Conservation (phyloP, 2,113 vertebrate species). For the Perca flavescens region DNA sequence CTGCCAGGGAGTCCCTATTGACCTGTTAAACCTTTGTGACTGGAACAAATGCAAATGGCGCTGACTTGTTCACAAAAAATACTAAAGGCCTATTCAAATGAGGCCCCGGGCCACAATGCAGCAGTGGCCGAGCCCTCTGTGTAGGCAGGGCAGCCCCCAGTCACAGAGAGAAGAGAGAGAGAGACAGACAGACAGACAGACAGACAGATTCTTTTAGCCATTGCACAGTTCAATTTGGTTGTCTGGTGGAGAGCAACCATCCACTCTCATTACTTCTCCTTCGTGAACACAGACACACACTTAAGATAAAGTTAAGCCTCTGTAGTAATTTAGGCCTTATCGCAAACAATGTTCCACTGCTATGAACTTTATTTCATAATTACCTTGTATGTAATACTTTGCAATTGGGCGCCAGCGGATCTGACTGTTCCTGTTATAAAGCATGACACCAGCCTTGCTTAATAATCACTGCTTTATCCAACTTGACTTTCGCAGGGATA, state of each 20-base stretch:
- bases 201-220: slow-evolving; percentile 71
- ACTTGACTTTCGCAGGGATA: slow-evolving; percentile 14
- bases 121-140: slow-evolving; percentile 82
- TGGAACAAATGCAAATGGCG: slow-evolving; percentile 97
- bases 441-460: slow-evolving; percentile 22
- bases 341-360: slow-evolving; percentile 32
- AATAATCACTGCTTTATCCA: slow-evolving; percentile 41
- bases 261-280: slow-evolving; percentile 63
- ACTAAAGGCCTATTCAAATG: slow-evolving; percentile 92
- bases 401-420: slow-evolving; percentile 44
- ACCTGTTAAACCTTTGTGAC: slow-evolving; percentile 97
- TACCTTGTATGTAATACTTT: slow-evolving; percentile 41
- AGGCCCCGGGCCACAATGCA: slow-evolving; percentile 89
- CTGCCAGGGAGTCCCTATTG: slow-evolving; percentile 90
- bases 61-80: slow-evolving; percentile 92
- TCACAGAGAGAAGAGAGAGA: slow-evolving; percentile 61
- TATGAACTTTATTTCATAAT: slow-evolving; percentile 64
- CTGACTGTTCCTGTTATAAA: slow-evolving; percentile 45
- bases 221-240: slow-evolving; percentile 66
- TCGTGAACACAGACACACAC: slow-evolving; percentile 43
- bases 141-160: slow-evolving; percentile 79
- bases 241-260: slow-evolving; percentile 64
- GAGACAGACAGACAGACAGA: slow-evolving; percentile 65
- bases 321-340: slow-evolving; percentile 43
- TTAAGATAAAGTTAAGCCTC: slow-evolving; percentile 49